phyloP scores from a whole-genome alignment of 2,113 vertebrate genomes.

The Zapus hudsonius region DNA sequence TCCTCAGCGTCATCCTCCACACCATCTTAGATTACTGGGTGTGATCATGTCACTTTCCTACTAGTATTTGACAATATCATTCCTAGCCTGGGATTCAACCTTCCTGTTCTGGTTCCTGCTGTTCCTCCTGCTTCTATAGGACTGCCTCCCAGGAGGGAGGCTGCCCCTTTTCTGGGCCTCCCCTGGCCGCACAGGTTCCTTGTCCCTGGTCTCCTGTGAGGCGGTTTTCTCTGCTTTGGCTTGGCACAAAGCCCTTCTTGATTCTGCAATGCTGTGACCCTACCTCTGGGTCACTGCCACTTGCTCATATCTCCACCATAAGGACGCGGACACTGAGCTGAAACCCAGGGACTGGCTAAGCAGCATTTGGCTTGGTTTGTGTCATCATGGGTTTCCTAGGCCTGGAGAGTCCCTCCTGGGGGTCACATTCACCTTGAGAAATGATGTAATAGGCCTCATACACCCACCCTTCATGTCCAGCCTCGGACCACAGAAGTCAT shows the following conservation, averaged over 20 bases:
- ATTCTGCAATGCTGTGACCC: not conserved
- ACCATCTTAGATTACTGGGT: not conserved
- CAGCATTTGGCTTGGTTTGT: not conserved
- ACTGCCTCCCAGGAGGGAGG: too few species aligned
- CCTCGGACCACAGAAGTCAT: not conserved
- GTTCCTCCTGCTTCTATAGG: not conserved
- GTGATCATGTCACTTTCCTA: not conserved
- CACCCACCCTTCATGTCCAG: not conserved
- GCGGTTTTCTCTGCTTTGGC: not conserved
- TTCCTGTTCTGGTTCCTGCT: not conserved
- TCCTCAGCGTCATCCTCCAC: not conserved
- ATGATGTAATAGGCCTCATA: not conserved
- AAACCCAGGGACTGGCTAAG: not conserved
- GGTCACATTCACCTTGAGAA: not conserved
- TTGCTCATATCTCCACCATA: not conserved
- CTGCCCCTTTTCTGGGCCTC: not conserved
- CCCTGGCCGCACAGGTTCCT: not conserved
- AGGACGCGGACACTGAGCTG: not conserved
- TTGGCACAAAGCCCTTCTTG: not conserved
- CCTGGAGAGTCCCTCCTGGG: not conserved
- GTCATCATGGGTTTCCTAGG: not conserved
- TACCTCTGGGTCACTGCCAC: not conserved
- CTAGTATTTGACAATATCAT: not conserved
- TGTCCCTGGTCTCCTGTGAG: not conserved
- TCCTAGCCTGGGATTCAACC: not conserved